Conservation (phyloP, 2,888 invertebrate species). For the Brachylomia viminalis region DNA sequence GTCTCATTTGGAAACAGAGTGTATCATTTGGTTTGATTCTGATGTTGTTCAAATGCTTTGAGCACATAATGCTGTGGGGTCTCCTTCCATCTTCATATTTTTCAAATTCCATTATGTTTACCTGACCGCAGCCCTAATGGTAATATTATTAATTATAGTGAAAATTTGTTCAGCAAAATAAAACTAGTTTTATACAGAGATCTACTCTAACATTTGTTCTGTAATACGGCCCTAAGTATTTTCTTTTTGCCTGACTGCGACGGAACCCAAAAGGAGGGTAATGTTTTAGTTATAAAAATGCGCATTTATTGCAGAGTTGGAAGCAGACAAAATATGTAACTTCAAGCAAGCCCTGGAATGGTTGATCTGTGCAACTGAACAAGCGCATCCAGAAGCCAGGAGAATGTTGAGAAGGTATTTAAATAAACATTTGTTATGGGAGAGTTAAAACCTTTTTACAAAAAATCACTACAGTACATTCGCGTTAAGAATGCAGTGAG, state of each 20-base stretch:
- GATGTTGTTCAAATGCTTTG: not conserved
- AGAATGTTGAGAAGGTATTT: constrained; percentile 91
- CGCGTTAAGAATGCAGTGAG: no score
- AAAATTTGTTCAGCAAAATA: not conserved
- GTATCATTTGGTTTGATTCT: not conserved
- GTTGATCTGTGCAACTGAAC: constrained; percentile 97
- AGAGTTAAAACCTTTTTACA: no score
- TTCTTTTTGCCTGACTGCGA: not conserved
- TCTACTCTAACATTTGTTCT: not conserved
- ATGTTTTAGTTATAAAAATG: constrained; percentile 47
- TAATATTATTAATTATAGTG: not conserved
- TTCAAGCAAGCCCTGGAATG: constrained; percentile 96
- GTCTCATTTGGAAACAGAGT: not conserved
- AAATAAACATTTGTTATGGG: not conserved
- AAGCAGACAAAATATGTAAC: constrained; percentile 93
- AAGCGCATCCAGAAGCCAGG: constrained; percentile 97
- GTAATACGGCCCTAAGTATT: not conserved
- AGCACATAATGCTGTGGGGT: not conserved
- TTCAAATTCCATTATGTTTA: not conserved
- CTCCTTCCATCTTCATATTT: not conserved
- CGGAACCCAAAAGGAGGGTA: not conserved
- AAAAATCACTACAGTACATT: no score
- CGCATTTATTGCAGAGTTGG: constrained; percentile 88
- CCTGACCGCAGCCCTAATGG: not conserved
- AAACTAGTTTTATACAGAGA: not conserved